Conservation (phyloP, 1,140 invertebrate species). For the Zeugodacus cucurbitae region DNA sequence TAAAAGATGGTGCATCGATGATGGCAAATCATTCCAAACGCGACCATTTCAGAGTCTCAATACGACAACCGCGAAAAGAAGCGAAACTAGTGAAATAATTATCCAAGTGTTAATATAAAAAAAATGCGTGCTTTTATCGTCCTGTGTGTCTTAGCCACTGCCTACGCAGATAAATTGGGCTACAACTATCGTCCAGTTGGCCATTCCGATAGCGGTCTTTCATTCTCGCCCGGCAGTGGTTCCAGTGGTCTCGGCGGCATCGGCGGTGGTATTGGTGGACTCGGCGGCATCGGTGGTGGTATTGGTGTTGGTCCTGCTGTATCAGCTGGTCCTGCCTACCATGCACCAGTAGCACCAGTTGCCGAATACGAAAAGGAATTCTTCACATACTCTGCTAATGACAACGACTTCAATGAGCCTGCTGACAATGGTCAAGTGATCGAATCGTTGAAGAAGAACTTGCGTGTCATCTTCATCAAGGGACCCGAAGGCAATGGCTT, state of each 20-base stretch:
- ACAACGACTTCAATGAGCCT: slow-evolving; percentile 50
- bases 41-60: background rate
- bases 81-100: background rate
- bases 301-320: slow-evolving; percentile 27
- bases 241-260: background rate
- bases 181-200: slow-evolving; percentile 62
- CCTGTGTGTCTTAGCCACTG: slow-evolving; percentile 57
- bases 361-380: slow-evolving; percentile 59
- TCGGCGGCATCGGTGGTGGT: background rate
- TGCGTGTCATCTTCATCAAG: slow-evolving; percentile 61
- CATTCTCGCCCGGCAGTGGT: slow-evolving; percentile 46
- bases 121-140: slow-evolving; percentile 62
- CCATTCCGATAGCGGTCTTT: slow-evolving; percentile 55
- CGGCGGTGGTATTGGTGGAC: background rate
- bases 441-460: slow-evolving; percentile 49
- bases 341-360: slow-evolving; percentile 48
- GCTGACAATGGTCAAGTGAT: slow-evolving; percentile 24
- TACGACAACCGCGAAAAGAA: background rate
- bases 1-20: slow-evolving; percentile 17
- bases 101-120: background rate
- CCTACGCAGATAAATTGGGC: slow-evolving; percentile 60
- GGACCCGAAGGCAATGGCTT: slow-evolving; percentile 55
- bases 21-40: slow-evolving; percentile 22
- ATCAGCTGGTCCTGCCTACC: slow-evolving; percentile 40
- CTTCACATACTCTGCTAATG: slow-evolving; percentile 53